Evolutionary conservation across 2,888 invertebrate species (phyloP), one percentile per base, ranked within the genome.

Genomic region (Archips crataeganus): DNA sequence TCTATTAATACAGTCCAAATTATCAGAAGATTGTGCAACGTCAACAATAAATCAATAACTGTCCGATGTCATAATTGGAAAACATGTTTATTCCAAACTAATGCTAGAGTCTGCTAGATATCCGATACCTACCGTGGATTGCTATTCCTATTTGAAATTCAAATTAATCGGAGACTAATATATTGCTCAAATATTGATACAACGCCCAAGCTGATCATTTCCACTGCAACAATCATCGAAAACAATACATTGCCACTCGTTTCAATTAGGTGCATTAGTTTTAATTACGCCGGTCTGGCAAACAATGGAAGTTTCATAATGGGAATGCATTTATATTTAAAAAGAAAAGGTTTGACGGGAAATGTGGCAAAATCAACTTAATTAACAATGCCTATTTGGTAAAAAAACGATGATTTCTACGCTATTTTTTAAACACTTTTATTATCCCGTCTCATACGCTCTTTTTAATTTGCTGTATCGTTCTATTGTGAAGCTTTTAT

Each of bases 211-310:
- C 36, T 66, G 15, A 66, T 51, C 39, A 54, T 63, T 71, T 59
- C 47, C 70, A 4, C 47, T 54, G 32, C 36, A 49, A 36, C 59
- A 51, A 60, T 60, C 47, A 61, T 34, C 15, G 11, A 11, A 23
- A 60, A 49, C 39, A 36, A 34, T 13, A 13, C 49, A 39, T 49
- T 45, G 9, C 45, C 36, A 47, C 32, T 11, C 51, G 32, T 62
- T 67, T 57, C 8, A 36, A 47, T 47, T 62, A 34, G n/a, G 57
- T 11, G 10, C 32, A 59, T 65, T 67, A 54, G 47, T 72, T 72
- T 57, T 57, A 62, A 67, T 72, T 57, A 47, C 2, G 49, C 23
- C 15, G 32, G 11, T 10, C 11, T 32, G 11, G 15, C 51, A 15
- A 15, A 49, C 13, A 49, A n/a, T n/a, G 49, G 49, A 2, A 2